These are phyloP conservation scores for Morbakka virulenta DNA, from an alignment of 30 jellyfish, hydroid and myxozoan genomes.

Conservation along the genomic window DNA sequence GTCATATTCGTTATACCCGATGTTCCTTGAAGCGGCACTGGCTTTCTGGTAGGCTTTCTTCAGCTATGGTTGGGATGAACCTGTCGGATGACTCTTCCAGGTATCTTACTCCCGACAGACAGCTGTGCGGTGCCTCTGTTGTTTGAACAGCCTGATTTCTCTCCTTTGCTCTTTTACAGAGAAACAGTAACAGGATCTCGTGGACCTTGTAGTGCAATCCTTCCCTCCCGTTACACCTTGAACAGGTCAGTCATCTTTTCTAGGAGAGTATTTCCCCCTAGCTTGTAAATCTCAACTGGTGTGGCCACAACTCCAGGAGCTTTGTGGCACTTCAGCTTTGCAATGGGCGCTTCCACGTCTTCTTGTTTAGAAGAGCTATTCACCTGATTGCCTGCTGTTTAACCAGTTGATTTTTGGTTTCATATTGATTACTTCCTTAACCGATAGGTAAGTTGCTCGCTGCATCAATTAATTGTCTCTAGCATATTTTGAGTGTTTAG, in stretches of 20 bases:
- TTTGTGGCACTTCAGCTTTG: not conserved
- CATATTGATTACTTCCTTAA: too few relatives aligned
- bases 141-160: not conserved
- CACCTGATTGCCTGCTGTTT: slow-evolving; percentile 1
- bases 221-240: not conserved
- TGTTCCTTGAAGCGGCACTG: not conserved
- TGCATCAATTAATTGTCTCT: too few relatives aligned
- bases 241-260: not conserved
- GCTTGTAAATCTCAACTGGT: not conserved
- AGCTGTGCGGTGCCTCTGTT: not conserved
- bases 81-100: not conserved
- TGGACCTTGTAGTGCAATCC: not conserved
- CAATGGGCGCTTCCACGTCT: not conserved
- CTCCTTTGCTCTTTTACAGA: not conserved
- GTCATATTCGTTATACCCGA: not conserved
- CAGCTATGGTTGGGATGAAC: not conserved
- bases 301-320: not conserved
- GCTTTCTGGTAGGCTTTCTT: not conserved
- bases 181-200: not conserved
- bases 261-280: not conserved
- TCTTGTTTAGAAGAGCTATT: not conserved
- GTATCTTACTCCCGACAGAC: not conserved
- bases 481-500: too few relatives aligned
- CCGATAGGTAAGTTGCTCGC: too few relatives aligned
- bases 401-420: too few relatives aligned